Conservation (phyloP, 2,113 vertebrate genomes). For the Sylvietta virens region DNA sequence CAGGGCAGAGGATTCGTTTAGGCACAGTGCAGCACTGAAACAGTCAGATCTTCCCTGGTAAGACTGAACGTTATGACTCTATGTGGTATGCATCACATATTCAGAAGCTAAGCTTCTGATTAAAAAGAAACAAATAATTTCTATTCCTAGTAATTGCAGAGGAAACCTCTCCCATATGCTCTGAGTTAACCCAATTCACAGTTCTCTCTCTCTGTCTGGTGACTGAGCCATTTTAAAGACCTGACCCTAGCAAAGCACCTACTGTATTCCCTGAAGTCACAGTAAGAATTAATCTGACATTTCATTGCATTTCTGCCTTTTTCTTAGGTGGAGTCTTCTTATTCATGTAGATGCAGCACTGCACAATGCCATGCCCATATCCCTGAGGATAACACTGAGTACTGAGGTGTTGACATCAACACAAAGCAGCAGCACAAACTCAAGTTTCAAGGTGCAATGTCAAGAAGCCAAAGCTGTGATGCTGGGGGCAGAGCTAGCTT, state of each 20-base stretch:
- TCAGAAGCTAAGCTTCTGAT: not conserved
- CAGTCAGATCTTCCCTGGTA: not conserved
- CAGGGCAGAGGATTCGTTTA: not conserved
- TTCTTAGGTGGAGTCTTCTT: not conserved
- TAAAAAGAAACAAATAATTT: not conserved
- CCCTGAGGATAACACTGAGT: not conserved
- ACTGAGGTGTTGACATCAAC: not conserved
- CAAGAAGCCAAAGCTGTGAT: not conserved
- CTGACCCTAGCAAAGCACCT: not conserved
- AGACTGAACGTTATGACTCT: not conserved
- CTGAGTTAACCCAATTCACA: not conserved
- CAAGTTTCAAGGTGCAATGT: not conserved
- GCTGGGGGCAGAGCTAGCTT: not conserved
- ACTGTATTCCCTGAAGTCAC: not conserved
- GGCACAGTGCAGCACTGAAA: not conserved
- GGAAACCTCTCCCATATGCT: not conserved
- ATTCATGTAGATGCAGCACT: not conserved
- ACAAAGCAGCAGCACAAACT: not conserved
- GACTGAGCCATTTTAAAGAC: not conserved
- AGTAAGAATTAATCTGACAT: not conserved
- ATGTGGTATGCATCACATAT: not conserved
- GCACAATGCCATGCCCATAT: fast-evolving
- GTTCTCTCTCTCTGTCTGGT: not conserved
- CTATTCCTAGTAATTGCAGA: not conserved
- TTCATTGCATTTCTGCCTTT: not conserved